Evolutionary conservation across 1,140 invertebrate species (phyloP).

Genomic region (Lepidostoma basale): DNA sequence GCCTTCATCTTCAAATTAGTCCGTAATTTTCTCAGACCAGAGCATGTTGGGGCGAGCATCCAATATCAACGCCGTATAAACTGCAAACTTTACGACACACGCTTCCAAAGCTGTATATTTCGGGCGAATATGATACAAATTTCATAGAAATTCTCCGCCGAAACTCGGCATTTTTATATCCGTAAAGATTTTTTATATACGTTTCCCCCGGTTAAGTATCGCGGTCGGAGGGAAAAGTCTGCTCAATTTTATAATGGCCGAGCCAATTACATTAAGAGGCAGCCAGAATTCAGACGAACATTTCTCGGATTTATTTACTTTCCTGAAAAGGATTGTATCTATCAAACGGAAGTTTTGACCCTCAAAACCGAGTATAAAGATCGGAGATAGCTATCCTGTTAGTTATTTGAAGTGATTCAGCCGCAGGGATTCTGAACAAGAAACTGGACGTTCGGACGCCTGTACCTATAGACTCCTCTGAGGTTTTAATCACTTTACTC

Average conservation of each 20-base stretch:
- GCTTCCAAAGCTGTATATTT: conserved; percentile 1
- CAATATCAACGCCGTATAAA: neutral
- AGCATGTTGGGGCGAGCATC: neutral
- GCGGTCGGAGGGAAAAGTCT: conserved; percentile 3
- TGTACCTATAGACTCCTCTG: too few species aligned
- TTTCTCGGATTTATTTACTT: conserved; percentile 45
- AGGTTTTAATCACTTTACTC: conserved; percentile 42
- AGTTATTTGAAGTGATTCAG: conserved; percentile 30
- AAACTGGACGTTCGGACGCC: too few species aligned
- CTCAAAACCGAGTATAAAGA: conserved; percentile 39
- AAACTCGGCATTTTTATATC: neutral
- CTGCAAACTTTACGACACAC: conserved; percentile 27
- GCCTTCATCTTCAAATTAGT: conserved; percentile 13
- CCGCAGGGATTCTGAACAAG: too few species aligned
- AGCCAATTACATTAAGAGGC: conserved; percentile 43
- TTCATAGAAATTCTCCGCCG: conserved; percentile 4
- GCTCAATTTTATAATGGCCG: conserved; percentile 45
- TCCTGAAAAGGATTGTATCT: conserved; percentile 42
- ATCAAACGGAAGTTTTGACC: conserved; percentile 39
- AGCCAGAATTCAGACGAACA: neutral
- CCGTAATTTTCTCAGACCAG: conserved; percentile 6
- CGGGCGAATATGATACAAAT: conserved; percentile 12
- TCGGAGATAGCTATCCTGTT: conserved; percentile 14
- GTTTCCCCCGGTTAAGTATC: neutral
- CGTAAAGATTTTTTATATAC: conserved; percentile 12